Evolutionary conservation across 2,797 vertebrate genomes (phyloP), one percentile per base, ranked within the genome.

Genomic region (Eleutherodactylus coqui): DNA sequence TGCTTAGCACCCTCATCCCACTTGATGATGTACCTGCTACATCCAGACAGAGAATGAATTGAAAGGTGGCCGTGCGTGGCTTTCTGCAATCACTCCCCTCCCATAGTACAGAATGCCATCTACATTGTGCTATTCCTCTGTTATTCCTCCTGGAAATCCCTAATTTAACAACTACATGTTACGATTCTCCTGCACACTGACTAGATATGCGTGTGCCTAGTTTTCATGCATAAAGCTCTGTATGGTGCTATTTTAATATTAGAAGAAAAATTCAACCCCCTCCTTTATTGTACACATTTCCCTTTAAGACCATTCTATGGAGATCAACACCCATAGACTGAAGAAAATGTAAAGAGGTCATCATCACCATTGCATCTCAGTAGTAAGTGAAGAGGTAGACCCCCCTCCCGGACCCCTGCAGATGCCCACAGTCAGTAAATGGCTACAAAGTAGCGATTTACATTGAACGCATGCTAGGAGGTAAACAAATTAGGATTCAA

Each of bases 401-500:
- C 79, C 51, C 17, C 53, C 14, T 6, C 14, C 29, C 2, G 62
- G 19, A 29, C 45, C 73, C 82, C 75, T 41, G 41, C 2, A 24
- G 73, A 62, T 53, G 49, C 47, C 75, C 64, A 29, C 43, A 24
- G 27, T n/a, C 36, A 79, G 60, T 79, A 70, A 79, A 79, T 29
- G 72, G 82, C 85, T 80, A 79, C 90, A 88, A 38, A 64, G 36
- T 69, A 55, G 53, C 19, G 16, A 81, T 86, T 82, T 86, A 53
- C 67, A 75, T 75, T 86, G 78, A 55, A 58, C 41, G 14, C 84
- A 43, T 51, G 53, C 84, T 80, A 80, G 24, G 84, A 86, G 53
- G 77, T 75, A 67, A 64, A 51, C 75, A 58, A 80, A 86, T 86
- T 75, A 86, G 78, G 58, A 86, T 81, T 75, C 55, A 75, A 75